Conservation (phyloP, 64 coral and sea anemone genomes). For the Pocillopora damicornis region DNA sequence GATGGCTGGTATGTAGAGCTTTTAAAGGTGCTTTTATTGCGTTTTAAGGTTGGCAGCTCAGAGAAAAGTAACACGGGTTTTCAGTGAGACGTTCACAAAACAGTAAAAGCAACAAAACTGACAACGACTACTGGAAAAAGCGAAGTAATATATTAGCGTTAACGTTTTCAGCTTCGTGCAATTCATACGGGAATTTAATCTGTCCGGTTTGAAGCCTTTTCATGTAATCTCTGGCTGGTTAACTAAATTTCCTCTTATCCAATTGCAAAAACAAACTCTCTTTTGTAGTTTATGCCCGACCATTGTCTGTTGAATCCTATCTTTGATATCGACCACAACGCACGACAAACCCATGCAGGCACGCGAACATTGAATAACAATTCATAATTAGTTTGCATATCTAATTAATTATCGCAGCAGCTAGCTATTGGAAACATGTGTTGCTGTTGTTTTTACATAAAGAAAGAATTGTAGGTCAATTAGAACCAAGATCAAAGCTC, state of each 20-base stretch:
- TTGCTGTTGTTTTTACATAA: background rate
- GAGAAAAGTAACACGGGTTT: no score
- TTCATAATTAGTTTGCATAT: constrained; percentile 4
- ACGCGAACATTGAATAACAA: constrained; percentile 23
- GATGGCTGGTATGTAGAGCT: background rate
- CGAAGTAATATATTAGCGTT: no score
- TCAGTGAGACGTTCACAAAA: no score
- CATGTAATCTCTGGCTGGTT: background rate
- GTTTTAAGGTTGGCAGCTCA: no score
- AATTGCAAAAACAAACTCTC: background rate
- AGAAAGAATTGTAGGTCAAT: no score
- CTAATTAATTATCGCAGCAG: background rate
- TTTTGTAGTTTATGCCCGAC: background rate
- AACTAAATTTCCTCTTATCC: background rate
- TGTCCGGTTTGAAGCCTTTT: background rate
- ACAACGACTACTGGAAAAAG: no score
- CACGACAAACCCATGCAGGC: background rate
- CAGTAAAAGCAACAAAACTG: no score
- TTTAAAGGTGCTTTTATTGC: no score
- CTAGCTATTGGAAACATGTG: background rate
- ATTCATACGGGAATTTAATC: background rate
- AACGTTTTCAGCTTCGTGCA: no score
- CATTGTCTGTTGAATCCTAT: no score
- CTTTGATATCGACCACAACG: no score
- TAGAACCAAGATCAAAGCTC: no score